phyloP scores from a whole-genome alignment of 2,113 vertebrate genomes.

The Phalacrocorax carbo region DNA sequence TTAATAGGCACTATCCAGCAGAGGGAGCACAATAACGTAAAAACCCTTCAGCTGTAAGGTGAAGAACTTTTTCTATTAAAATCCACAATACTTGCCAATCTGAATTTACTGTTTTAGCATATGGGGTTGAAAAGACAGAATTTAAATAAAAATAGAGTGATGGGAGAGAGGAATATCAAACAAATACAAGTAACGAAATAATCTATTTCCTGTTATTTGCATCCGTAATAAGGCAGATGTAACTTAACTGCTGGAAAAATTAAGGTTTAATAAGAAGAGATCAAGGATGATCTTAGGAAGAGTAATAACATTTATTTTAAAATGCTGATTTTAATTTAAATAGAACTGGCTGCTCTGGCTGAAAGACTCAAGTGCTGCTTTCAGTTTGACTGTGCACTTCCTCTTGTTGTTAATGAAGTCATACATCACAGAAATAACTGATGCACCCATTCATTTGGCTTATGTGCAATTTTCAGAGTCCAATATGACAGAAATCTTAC shows the following conservation, averaged over 20 bases:
- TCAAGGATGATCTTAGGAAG: neutral
- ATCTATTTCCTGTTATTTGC: neutral
- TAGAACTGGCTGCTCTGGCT: neutral
- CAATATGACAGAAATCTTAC: neutral
- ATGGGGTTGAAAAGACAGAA: neutral
- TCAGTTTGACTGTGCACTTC: constrained; percentile 50
- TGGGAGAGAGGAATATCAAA: neutral
- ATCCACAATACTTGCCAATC: neutral
- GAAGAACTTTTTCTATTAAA: constrained; percentile 5
- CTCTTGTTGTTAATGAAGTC: constrained; percentile 36
- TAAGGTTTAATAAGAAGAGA: neutral
- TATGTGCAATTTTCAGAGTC: neutral
- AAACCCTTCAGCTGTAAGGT: neutral
- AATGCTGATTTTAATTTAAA: constrained; percentile 14
- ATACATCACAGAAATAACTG: constrained; percentile 15
- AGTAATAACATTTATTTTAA: constrained; percentile 1
- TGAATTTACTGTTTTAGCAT: neutral
- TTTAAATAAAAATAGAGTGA: neutral
- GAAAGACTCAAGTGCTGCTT: constrained; percentile 37
- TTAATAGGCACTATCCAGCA: constrained; percentile 41
- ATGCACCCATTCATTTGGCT: neutral
- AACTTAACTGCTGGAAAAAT: neutral
- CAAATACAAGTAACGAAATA: neutral
- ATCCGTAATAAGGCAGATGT: neutral
- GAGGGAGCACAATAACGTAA: constrained; percentile 44